These are phyloP conservation scores for Ophion obscuratus DNA, from an alignment of 2,888 invertebrate species.

Conservation along the genomic window DNA sequence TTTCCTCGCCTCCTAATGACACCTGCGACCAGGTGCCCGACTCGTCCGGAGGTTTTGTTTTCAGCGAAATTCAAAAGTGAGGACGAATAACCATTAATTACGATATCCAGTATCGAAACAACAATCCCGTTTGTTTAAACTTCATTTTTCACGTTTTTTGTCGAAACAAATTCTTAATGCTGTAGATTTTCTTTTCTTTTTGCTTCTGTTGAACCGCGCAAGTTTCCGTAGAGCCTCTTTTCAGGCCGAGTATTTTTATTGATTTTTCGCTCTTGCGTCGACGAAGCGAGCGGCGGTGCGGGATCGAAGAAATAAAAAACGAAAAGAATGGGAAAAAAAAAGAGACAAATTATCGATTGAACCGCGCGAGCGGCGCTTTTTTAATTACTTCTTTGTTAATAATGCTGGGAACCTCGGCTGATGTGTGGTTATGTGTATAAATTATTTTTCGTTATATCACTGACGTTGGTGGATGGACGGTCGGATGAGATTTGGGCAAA, in stretches of 20 bases:
- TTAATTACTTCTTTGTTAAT: slow-evolving; percentile 68
- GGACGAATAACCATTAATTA: neutral
- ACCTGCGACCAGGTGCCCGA: slow-evolving; percentile 80
- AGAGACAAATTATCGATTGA: slow-evolving; percentile 67
- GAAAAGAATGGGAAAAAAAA: slow-evolving; percentile 51
- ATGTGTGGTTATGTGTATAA: neutral
- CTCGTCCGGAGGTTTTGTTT: slow-evolving; percentile 7
- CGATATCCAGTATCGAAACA: neutral
- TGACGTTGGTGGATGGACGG: too few species aligned
- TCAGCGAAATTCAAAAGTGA: neutral
- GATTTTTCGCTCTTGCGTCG: slow-evolving; percentile 17
- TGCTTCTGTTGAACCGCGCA: neutral
- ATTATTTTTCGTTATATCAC: slow-evolving; percentile 1
- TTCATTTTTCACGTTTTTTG: neutral
- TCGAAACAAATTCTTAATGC: neutral
- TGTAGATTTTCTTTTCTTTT: neutral
- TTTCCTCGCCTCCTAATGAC: slow-evolving; percentile 72
- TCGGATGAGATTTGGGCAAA: too few species aligned
- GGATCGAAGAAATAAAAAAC: slow-evolving; percentile 46
- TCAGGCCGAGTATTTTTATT: slow-evolving; percentile 43
- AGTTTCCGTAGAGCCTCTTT: slow-evolving; percentile 45
- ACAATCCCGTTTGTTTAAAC: neutral
- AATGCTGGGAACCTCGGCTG: slow-evolving; percentile 13
- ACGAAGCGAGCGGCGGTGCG: slow-evolving; percentile 11
- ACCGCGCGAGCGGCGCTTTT: slow-evolving; percentile 67